A percentile compares a stretch with the other conserved stretches of the same genome.
These are phyloP conservation scores for Pseudorasbora parva DNA, from an alignment of 2,113 vertebrate species.

Conservation along the genomic window DNA sequence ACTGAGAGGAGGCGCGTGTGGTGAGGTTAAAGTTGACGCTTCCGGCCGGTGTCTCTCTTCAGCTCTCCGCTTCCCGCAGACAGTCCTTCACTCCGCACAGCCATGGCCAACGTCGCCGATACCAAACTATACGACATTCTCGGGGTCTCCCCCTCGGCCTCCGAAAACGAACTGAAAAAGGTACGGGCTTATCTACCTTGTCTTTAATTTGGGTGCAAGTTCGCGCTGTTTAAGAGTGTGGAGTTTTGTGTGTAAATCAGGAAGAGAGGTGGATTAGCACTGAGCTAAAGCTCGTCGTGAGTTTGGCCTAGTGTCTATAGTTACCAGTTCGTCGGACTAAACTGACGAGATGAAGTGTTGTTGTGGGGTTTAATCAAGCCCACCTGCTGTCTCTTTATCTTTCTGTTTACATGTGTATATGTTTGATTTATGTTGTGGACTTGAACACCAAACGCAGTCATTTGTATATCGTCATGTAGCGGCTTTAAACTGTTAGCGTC, in stretches of 20 bases:
- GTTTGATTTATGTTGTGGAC: background rate
- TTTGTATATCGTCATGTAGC: background rate
- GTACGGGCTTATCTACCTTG: slow-evolving; percentile 61
- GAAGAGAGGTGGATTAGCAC: slow-evolving; percentile 50
- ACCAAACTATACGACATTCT: slow-evolving; percentile 95
- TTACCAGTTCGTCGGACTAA: slow-evolving; percentile 1
- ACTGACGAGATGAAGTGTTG: background rate
- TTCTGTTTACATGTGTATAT: background rate
- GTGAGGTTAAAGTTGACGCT: slow-evolving; percentile 50
- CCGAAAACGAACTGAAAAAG: slow-evolving; percentile 95
- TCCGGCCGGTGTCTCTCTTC: slow-evolving; percentile 53
- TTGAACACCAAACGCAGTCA: background rate
- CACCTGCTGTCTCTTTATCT: background rate
- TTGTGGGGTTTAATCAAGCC: background rate
- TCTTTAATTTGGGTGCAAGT: background rate
- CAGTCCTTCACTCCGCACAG: slow-evolving; percentile 68
- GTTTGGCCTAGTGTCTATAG: slow-evolving; percentile 46
- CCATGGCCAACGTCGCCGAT: slow-evolving; percentile 90
- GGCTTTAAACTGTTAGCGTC: slow-evolving; percentile 4
- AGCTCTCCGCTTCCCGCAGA: slow-evolving; percentile 59
- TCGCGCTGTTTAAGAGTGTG: background rate
- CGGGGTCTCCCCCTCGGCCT: slow-evolving; percentile 87
- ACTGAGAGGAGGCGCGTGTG: slow-evolving; percentile 35
- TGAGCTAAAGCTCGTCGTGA: slow-evolving; percentile 19
- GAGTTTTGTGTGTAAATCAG: background rate